These are phyloP conservation scores for Hippocampus kuda DNA, from an alignment of 2,797 vertebrate species.

Conservation along the genomic window DNA sequence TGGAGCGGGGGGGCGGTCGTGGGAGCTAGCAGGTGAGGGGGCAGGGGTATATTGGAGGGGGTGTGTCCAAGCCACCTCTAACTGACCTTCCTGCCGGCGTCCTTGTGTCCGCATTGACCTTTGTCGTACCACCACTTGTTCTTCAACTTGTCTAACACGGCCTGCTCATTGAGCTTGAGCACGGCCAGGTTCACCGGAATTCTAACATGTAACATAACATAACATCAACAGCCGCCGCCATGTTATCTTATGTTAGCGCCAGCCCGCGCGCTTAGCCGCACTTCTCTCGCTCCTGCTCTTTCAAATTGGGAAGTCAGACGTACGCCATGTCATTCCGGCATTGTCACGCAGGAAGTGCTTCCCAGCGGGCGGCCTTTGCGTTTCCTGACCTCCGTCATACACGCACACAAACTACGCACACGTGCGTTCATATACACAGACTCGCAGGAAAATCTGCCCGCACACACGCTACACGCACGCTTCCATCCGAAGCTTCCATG, in stretches of 20 bases:
- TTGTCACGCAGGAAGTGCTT: not conserved
- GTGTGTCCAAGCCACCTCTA: slow-evolving; percentile 31
- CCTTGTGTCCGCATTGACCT: slow-evolving; percentile 97
- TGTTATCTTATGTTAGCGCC: slow-evolving; percentile 99
- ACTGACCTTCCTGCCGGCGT: slow-evolving; percentile 99
- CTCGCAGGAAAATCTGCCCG: too few relatives aligned
- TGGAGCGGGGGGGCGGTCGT: slow-evolving; percentile 7
- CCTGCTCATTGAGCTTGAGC: slow-evolving; percentile 99
- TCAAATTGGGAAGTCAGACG: too few relatives aligned
- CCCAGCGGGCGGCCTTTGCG: not conserved
- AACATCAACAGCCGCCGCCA: slow-evolving; percentile 83
- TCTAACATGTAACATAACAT: slow-evolving; percentile 92
- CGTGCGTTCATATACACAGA: too few relatives aligned
- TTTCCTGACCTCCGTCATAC: not conserved
- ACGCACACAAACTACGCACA: too few relatives aligned
- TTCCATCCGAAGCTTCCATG: too few relatives aligned
- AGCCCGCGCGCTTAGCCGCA: not conserved
- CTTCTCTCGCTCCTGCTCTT: too few relatives aligned
- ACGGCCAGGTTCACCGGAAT: slow-evolving; percentile 99
- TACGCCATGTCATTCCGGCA: too few relatives aligned
- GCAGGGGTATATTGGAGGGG: slow-evolving; percentile 2
- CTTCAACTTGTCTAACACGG: slow-evolving; percentile 99
- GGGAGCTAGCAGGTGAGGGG: slow-evolving; percentile 1
- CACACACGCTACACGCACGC: too few relatives aligned
- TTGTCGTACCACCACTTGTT: slow-evolving; percentile 99